A percentile compares a stretch with the other conserved stretches of the same genome.
Evolutionary conservation across 2,797 vertebrate genomes (phyloP).

Genomic region (Pygocentrus nattereri): DNA sequence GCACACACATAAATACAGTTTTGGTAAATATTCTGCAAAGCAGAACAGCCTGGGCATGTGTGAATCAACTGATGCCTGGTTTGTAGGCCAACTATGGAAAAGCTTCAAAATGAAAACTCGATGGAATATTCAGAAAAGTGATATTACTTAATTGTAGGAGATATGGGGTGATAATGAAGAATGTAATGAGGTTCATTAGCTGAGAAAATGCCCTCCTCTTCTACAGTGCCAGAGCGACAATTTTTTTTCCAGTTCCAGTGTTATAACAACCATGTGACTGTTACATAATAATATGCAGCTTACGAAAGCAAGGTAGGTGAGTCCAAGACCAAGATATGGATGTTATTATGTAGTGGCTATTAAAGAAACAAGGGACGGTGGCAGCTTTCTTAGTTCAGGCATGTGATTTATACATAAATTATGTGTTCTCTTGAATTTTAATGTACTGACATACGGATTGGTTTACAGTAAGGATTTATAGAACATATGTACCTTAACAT

Average conservation of each 20-base stretch:
- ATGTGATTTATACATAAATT: too few species aligned
- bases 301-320: neutral
- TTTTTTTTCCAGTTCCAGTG: neutral
- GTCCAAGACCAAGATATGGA: neutral
- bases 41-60: too few species aligned
- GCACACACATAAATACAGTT: too few species aligned
- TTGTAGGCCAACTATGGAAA: neutral
- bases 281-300: neutral
- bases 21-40: too few species aligned
- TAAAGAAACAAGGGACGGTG: neutral
- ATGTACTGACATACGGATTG: too few species aligned
- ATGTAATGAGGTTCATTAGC: constrained; percentile 45
- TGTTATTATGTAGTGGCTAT: neutral
- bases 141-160: constrained; percentile 6
- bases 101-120: neutral
- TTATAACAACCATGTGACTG: constrained; percentile 1
- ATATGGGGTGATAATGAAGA: constrained; percentile 40
- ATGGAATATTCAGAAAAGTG: neutral
- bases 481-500: too few species aligned
- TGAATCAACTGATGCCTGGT: too few species aligned
- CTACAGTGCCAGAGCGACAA: neutral
- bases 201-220: neutral
- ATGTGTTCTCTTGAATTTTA: too few species aligned
- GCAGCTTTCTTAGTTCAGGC: neutral
- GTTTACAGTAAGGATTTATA: too few species aligned